Base-by-base conservation (phyloP, 37 sponge, comb jelly and placozoan genomes). In the Lycopodina hypogea region DNA sequence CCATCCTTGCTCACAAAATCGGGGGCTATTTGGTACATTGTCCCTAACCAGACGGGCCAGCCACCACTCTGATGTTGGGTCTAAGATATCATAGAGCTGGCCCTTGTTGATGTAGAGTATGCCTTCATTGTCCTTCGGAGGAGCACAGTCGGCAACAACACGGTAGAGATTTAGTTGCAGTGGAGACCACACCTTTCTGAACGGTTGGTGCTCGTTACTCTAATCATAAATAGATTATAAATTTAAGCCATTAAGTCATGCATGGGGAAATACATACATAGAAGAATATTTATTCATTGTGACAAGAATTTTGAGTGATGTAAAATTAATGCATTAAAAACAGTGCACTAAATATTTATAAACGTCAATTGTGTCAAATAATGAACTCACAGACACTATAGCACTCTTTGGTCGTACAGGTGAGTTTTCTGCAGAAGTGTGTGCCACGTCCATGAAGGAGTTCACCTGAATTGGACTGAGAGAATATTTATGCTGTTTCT, bases 131-230 rank as follows among this genome's bases (percentile, higher is more conserved):
- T 81, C 83, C 45, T 74, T 82, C 32, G 83, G 67, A 3, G 88
- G 78, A 39, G 88, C 77, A 78, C 88, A 88, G 73, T 88, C 88
- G 42, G 82, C 88, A 14, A 63, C 83, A 18, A 81, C 88, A 19
- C 77, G 17, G 63, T 88, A 82, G 42, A 88, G 88, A 56, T 82
- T 74, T 2, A 45, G 42, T 0, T 6, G 42, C 28, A 56, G 83
- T 0, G 42, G 21, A 41, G 50, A 21, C 39, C 33, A 39, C 42
- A 19, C 33, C 34, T 60, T 53, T 23, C 38, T 65, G 76, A 35
- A 32, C 37, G 24, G 50, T 32, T 61, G 38, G 1, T 18, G 33
- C 36, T 74, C 75, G 19, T 36, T 50, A 38, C 39, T 2, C 56
- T 53, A 18, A 53, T 14, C 14, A 18, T 19, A 53, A 53, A 19